Percentiles rank a stretch among this genome's conserved stretches.
Evolutionary conservation across 2,888 invertebrate species (phyloP).

Genomic region (Xylota sylvarum): DNA sequence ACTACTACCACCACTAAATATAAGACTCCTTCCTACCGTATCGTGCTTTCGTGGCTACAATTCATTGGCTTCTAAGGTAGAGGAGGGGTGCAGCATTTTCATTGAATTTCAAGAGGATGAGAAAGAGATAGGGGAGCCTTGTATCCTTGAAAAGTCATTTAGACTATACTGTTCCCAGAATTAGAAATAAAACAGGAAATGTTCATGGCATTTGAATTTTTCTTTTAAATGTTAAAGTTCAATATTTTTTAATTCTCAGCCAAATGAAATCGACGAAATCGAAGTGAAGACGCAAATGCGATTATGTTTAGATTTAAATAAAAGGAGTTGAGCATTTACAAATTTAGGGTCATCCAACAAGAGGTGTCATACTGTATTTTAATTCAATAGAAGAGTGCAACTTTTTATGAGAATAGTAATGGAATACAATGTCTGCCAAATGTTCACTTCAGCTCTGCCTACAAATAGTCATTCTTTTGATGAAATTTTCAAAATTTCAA

Average conservation of each 20-base stretch:
- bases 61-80: constrained; percentile 51
- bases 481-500: too few species aligned
- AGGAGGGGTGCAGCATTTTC: constrained; percentile 44
- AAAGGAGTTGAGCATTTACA: too few species aligned
- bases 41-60: constrained; percentile 57
- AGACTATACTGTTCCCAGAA: constrained; percentile 41
- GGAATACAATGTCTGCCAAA: too few species aligned
- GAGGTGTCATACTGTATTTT: too few species aligned
- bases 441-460: too few species aligned
- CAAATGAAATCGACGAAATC: background rate
- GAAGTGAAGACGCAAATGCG: background rate
- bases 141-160: constrained; percentile 67
- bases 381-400: too few species aligned
- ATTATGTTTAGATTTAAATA: too few species aligned
- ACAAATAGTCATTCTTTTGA: too few species aligned
- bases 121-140: background rate
- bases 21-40: background rate
- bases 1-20: background rate
- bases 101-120: constrained; percentile 45
- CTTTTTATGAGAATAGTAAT: too few species aligned
- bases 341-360: too few species aligned
- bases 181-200: constrained; percentile 41
- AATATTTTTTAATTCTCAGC: constrained; percentile 5
- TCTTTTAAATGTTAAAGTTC: constrained; percentile 47
- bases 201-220: background rate